Base-by-base conservation (phyloP, 2,113 vertebrate genomes). In the Mobula hypostoma region DNA sequence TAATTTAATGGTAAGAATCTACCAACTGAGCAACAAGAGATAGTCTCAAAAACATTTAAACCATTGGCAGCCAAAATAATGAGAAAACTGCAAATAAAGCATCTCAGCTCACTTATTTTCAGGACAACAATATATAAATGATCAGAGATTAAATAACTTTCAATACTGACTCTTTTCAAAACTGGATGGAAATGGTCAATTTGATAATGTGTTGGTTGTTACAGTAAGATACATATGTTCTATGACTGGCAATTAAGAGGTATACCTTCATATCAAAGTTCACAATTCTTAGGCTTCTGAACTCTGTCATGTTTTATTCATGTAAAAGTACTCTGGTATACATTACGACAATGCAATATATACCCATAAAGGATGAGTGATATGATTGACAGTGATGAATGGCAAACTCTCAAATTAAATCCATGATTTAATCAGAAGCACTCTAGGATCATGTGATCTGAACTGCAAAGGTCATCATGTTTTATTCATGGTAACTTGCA, bases 321-420 rank as follows among this genome's bases (percentile, higher is more conserved):
- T 61, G 58, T 56, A 87, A 87, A 29, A 14, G 56, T 61, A 61
- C 24, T 87, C 83, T 56, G 58, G 27, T 9, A 56, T 87, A 61
- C 27, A 87, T 61, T 82, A 87, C 29, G 1, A 29, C 56, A 56
- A 61, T 87, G 56, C 83, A 87, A 12, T 56, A 15, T 15, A 58
- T 87, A 29, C 27, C 58, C 56, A 15, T 61, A 56, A 87, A 87
- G 56, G 24, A 27, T n/a, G 56, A 9, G 83, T 61, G 83, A 27
- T 87, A 58, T n/a, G 83, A 87, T 61, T 87, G 83, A 61, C 56
- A 87, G 83, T 87, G 27, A 87, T 61, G 27, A 56, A 87, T 87
- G 83, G 83, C 27, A 12, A 61, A 12, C 83, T 61, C 83, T 27
- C 24, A 87, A 87, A 61, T 87, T 87, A 87, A 87, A 61, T 87